phyloP scores from a whole-genome alignment of 2,888 invertebrate species.

The Acronicta psi region DNA sequence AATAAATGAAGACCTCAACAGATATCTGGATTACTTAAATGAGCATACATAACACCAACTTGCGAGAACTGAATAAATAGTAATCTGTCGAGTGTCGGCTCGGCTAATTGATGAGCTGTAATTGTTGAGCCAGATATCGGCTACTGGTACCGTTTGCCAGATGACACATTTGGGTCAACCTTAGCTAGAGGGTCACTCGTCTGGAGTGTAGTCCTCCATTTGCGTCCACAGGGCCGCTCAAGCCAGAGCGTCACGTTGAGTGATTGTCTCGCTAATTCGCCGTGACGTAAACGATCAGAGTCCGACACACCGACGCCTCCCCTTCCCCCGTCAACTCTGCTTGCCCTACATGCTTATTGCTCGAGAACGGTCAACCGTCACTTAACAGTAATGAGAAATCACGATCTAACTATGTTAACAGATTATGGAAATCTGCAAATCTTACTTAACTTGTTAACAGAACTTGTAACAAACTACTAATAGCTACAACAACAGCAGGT shows the following conservation, averaged over 20 bases:
- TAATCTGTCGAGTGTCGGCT: slow-evolving; percentile 29
- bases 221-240: slow-evolving; percentile 71
- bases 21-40: slow-evolving; percentile 19
- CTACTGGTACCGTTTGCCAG: slow-evolving; percentile 37
- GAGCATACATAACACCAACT: slow-evolving; percentile 16
- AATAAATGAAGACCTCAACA: slow-evolving; percentile 21
- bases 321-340: slow-evolving; percentile 24
- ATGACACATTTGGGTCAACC: slow-evolving; percentile 67
- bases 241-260: slow-evolving; percentile 74
- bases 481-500: slow-evolving; percentile 5
- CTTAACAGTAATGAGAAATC: slow-evolving; percentile 52
- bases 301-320: slow-evolving; percentile 49
- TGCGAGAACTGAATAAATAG: slow-evolving; percentile 28
- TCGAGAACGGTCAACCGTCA: slow-evolving; percentile 54
- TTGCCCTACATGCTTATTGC: slow-evolving; percentile 51
- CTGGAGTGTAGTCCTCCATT: slow-evolving; percentile 76
- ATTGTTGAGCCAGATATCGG: slow-evolving; percentile 40
- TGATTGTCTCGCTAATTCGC: slow-evolving; percentile 83
- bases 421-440: slow-evolving; percentile 17
- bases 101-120: slow-evolving; percentile 40
- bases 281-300: slow-evolving; percentile 68
- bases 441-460: slow-evolving; percentile 11
- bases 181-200: slow-evolving; percentile 70
- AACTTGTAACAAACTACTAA: slow-evolving; percentile 12
- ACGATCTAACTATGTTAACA: slow-evolving; percentile 17